A percentile compares a stretch with the other conserved stretches of the same genome.
Conservation (phyloP, 2,113 vertebrate species). For the Labeo catla region DNA sequence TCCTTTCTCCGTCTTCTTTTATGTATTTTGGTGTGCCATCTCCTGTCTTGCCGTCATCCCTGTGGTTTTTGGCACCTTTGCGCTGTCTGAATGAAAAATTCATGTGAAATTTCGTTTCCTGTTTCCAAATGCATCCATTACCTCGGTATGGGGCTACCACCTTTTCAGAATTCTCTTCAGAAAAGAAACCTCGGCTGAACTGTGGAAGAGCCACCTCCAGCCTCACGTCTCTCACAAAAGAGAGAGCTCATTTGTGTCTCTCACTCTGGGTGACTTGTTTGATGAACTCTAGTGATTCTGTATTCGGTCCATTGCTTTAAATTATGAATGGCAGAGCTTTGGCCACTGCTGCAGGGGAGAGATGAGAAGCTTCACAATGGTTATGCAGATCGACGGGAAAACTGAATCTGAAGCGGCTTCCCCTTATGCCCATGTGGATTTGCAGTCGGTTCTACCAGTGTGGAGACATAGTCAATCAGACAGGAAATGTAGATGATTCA, state of each 20-base stretch:
- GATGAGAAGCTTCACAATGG: conserved; percentile 54
- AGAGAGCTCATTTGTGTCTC: conserved; percentile 30
- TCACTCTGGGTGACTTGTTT: conserved; percentile 54
- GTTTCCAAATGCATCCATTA: conserved; percentile 37
- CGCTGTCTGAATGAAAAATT: conserved; percentile 16
- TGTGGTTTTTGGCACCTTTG: conserved; percentile 24
- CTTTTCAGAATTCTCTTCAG: conserved; percentile 3
- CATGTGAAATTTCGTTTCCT: conserved; percentile 4
- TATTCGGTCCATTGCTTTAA: conserved; percentile 48
- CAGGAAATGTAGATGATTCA: not conserved
- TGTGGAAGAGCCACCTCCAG: conserved; percentile 18
- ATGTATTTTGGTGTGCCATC: not conserved
- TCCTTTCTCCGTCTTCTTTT: not conserved
- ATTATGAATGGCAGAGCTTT: conserved; percentile 35
- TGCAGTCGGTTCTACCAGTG: not conserved
- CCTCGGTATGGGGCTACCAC: conserved; percentile 9
- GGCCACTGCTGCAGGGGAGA: conserved; percentile 44
- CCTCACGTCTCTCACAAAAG: conserved; percentile 2
- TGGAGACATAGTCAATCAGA: not conserved
- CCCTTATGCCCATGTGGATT: not conserved
- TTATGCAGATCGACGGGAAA: conserved; percentile 65
- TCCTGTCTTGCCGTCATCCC: conserved; percentile 7
- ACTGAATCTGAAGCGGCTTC: conserved; percentile 54
- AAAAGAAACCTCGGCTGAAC: conserved; percentile 4
- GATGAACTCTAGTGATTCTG: conserved; percentile 46